A percentile compares a stretch with the other conserved stretches of the same genome.
Conservation (phyloP, 2,113 vertebrate species). For the Chitala chitala region DNA sequence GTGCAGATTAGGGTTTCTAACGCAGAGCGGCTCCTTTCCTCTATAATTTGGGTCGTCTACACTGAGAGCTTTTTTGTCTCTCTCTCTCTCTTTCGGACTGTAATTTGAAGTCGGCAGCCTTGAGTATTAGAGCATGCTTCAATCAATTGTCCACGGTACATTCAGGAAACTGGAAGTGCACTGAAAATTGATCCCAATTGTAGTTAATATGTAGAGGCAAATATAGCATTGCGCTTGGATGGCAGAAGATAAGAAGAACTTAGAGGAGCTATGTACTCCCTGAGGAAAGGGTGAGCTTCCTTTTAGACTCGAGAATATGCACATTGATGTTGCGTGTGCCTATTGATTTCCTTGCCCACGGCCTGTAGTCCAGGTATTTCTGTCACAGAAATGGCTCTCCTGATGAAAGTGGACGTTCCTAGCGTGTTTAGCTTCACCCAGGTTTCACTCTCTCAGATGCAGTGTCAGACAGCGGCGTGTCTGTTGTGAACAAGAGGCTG, state of each 20-base stretch:
- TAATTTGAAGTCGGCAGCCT: slow-evolving; percentile 33
- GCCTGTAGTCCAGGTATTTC: slow-evolving; percentile 18
- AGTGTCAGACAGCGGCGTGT: slow-evolving; percentile 7
- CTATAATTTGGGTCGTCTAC: slow-evolving; percentile 19
- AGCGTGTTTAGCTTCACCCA: background rate
- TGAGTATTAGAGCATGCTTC: slow-evolving; percentile 33
- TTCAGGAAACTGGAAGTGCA: slow-evolving; percentile 28
- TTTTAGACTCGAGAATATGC: slow-evolving; percentile 18
- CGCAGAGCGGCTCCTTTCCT: background rate
- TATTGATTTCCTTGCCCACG: slow-evolving; percentile 24
- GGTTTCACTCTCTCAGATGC: background rate
- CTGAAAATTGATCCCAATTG: slow-evolving; percentile 36
- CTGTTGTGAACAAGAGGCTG: background rate
- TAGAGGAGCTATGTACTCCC: background rate
- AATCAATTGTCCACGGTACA: slow-evolving; percentile 36
- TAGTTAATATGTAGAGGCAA: slow-evolving; percentile 39
- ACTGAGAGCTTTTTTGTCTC: slow-evolving; percentile 13
- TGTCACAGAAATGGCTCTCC: slow-evolving; percentile 19
- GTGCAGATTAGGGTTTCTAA: slow-evolving; percentile 9
- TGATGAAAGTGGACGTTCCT: slow-evolving; percentile 7
- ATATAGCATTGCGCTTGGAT: slow-evolving; percentile 33
- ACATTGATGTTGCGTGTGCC: slow-evolving; percentile 15
- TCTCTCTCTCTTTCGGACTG: slow-evolving; percentile 20
- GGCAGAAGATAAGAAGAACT: slow-evolving; percentile 28
- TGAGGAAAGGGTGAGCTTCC: slow-evolving; percentile 9